Evolutionary conservation across 2,797 vertebrate species (phyloP).

Genomic region (Myripristis jacobus): DNA sequence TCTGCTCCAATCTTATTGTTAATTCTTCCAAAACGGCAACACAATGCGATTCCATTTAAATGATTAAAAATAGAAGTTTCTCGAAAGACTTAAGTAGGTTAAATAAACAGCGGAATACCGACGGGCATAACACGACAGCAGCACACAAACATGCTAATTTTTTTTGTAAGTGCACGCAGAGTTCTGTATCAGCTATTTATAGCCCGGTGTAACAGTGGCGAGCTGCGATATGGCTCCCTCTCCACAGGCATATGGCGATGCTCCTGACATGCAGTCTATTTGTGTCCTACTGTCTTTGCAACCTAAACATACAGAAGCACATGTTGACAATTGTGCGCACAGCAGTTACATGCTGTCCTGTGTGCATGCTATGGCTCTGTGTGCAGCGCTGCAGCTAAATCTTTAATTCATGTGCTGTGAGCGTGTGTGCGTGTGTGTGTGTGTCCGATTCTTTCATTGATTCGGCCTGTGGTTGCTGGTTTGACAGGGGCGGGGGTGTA

Average conservation of each 20-base stretch:
- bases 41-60: constrained; percentile 59
- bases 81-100: constrained; percentile 63
- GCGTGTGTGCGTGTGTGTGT: constrained; percentile 16
- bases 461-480: constrained; percentile 47
- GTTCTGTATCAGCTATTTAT: constrained; percentile 62
- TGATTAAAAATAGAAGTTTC: constrained; percentile 62
- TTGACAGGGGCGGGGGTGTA: neutral
- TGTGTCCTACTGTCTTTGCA: constrained; percentile 56
- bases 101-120: constrained; percentile 63
- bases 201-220: constrained; percentile 32
- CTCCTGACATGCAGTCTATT: constrained; percentile 55
- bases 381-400: constrained; percentile 33
- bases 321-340: constrained; percentile 56
- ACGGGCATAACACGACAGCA: constrained; percentile 54
- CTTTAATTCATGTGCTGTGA: constrained; percentile 64
- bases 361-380: neutral
- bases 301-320: constrained; percentile 60
- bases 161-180: constrained; percentile 8
- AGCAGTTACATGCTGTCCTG: constrained; percentile 47
- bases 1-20: constrained; percentile 59
- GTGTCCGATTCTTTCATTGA: constrained; percentile 7
- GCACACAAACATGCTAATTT: constrained; percentile 33
- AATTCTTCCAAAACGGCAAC: constrained; percentile 67
- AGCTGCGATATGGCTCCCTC: constrained; percentile 44
- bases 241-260: constrained; percentile 56